Conservation (phyloP, 2,113 vertebrate genomes). For the Cromileptes altivelis region DNA sequence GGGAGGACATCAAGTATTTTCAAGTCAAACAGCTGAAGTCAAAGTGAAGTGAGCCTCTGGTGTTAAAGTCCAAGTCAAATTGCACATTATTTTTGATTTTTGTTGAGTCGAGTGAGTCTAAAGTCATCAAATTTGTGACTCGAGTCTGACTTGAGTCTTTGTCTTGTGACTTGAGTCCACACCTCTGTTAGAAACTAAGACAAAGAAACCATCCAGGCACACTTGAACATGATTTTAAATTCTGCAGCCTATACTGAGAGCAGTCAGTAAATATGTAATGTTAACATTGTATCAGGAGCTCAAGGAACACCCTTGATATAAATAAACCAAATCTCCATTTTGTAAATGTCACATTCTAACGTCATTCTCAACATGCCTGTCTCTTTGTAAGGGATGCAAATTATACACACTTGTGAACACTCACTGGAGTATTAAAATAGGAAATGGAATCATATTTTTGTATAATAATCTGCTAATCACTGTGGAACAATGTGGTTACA, state of each 20-base stretch:
- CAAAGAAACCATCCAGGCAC: not conserved
- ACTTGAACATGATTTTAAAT: not conserved
- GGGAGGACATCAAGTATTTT: too few species aligned
- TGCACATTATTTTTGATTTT: too few species aligned
- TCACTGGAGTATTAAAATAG: not conserved
- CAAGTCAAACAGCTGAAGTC: too few species aligned
- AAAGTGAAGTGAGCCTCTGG: too few species aligned
- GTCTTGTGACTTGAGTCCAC: too few species aligned
- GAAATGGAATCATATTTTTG: not conserved
- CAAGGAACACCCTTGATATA: too few species aligned
- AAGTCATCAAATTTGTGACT: too few species aligned
- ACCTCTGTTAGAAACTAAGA: too few species aligned
- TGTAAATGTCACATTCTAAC: not conserved
- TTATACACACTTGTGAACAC: too few species aligned
- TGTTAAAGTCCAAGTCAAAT: too few species aligned
- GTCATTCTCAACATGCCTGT: not conserved
- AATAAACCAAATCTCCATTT: not conserved
- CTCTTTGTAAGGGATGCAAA: not conserved
- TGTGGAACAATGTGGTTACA: constrained; percentile 13
- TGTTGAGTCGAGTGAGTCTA: too few species aligned
- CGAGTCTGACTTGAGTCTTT: too few species aligned
- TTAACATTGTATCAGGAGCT: not conserved
- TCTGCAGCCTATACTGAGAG: not conserved
- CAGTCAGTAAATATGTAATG: not conserved
- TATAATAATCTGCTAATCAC: constrained; percentile 28